Base-by-base conservation (phyloP, 2,113 vertebrate species). In the Sorex araneus region DNA sequence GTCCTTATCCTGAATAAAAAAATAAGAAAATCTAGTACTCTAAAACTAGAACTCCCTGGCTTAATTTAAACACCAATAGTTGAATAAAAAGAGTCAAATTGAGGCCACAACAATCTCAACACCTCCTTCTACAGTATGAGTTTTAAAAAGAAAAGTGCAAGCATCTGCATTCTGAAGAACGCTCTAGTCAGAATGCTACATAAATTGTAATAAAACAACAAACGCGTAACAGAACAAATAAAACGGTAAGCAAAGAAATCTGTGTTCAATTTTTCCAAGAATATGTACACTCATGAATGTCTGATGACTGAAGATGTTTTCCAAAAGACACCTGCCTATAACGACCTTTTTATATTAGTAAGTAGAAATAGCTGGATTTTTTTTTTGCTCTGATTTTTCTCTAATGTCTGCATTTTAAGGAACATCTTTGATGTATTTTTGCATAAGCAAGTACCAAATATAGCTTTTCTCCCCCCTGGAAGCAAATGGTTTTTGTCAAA, bases 371-470 rank as follows among this genome's bases (percentile, higher is more conserved):
- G 8, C 12, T 85, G 30, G 5, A n/a, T n/a, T n/a, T 36, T 16
- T 43, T 12, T 30, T 73, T 57, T 81, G n/a, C 4, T 13, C 47
- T 50, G 47, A 32, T 79, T 2, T 36, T 86, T 91, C 2, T 57
- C 6, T 74, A 63, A n/a, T 63, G 19, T 85, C 30, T 89, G 36
- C 69, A 32, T 84, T 80, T 78, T 77, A 9, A 2, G 84, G 3
- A n/a, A 43, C 40, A 63, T 54, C 32, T 16, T 75, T 89, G n/a
- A 67, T 77, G 30, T 63, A 12, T 15, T 75, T 89, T 80, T 88
- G 40, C 23, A 16, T 36, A 74, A 69, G 2, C 67, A n/a, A 3
- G 9, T 8, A 25, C 36, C 67, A 67, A n/a, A 1, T 8, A 50
- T 32, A 63, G 64, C 1, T n/a, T 74, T 85, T 32, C 67, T 83